phyloP scores from a whole-genome alignment of 2,797 vertebrate species.

The Melopsittacus undulatus region DNA sequence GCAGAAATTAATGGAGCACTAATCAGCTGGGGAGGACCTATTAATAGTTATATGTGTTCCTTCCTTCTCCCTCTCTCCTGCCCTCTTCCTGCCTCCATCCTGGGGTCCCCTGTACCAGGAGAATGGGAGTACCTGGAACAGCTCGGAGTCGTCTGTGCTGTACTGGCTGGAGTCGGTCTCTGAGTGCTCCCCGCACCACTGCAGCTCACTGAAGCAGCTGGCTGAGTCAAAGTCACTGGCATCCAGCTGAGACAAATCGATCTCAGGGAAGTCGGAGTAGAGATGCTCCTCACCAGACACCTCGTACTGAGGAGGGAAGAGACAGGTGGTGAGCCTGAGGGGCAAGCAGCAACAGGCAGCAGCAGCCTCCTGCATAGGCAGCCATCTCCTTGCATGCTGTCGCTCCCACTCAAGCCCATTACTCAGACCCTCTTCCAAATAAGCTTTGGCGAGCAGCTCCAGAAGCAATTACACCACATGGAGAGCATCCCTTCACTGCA shows the following conservation, averaged over 20 bases:
- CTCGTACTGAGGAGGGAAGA: conserved; percentile 73
- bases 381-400: rapidly evolving
- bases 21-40: conserved; percentile 76
- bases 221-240: conserved; percentile 93
- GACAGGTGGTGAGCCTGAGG: neutral
- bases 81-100: neutral
- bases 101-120: neutral
- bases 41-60: conserved; percentile 69
- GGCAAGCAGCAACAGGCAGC: neutral
- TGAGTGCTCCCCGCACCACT: conserved; percentile 90
- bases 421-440: neutral
- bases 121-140: conserved; percentile 87
- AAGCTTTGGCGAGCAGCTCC: neutral
- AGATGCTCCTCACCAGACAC: conserved; percentile 91
- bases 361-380: rapidly evolving
- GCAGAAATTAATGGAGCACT: conserved; percentile 77
- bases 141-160: conserved; percentile 86
- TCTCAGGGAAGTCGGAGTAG: conserved; percentile 94
- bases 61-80: neutral
- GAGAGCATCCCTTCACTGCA: no score
- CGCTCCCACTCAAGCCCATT: rapidly evolving
- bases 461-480: neutral
- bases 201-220: conserved; percentile 91
- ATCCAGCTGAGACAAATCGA: conserved; percentile 98
- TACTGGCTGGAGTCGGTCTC: conserved; percentile 88